A percentile compares a stretch with the other conserved stretches of the same genome.
Evolutionary conservation across 2,888 invertebrate species (phyloP).

Genomic region (Cephus sareptanus): DNA sequence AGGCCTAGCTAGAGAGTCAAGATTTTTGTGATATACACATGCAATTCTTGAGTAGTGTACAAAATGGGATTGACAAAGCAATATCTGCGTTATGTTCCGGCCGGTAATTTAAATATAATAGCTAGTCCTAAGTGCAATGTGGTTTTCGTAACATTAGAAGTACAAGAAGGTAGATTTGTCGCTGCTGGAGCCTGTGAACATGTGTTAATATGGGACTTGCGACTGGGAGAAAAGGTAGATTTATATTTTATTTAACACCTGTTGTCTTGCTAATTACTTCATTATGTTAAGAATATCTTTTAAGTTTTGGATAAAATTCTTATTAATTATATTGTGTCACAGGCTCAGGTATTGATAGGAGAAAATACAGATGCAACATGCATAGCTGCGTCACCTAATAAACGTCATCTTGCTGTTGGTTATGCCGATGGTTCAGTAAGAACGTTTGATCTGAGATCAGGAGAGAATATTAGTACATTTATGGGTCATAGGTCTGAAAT

Average conservation of each 20-base stretch:
- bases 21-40: conserved; percentile 2
- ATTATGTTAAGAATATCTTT: conserved; percentile 5
- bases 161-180: conserved; percentile 83
- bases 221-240: conserved; percentile 82
- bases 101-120: conserved; percentile 89
- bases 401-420: conserved; percentile 87
- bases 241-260: conserved; percentile 10
- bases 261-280: conserved; percentile 8
- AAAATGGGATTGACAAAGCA: conserved; percentile 92
- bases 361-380: conserved; percentile 84
- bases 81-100: conserved; percentile 88
- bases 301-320: conserved; percentile 1
- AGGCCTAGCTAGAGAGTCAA: too few relatives aligned
- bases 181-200: conserved; percentile 95
- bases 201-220: conserved; percentile 93
- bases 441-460: conserved; percentile 81
- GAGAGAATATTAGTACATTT: conserved; percentile 78
- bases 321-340: conserved; percentile 47
- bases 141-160: conserved; percentile 80
- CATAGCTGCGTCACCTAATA: conserved; percentile 80
- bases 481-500: conserved; percentile 89
- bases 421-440: conserved; percentile 90
- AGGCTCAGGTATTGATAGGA: conserved; percentile 83
- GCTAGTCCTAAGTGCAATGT: conserved; percentile 84
- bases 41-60: not conserved